phyloP scores from a whole-genome alignment of 1,140 invertebrate species.

The Thaumetopoea pityocampa region DNA sequence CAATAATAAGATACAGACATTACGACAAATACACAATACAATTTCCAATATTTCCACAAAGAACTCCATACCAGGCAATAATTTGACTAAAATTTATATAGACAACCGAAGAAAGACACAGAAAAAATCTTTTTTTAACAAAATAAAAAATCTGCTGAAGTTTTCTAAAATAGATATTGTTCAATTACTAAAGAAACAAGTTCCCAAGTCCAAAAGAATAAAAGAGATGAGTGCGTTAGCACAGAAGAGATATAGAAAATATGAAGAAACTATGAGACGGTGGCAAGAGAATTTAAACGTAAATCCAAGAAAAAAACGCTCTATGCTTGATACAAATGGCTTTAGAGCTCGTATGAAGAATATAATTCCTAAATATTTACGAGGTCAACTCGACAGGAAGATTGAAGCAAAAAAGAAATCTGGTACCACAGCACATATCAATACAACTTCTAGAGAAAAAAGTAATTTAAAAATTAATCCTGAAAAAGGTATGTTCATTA shows the following conservation, averaged over 20 bases:
- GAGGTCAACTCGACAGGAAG: constrained; percentile 32
- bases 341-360: constrained; percentile 36
- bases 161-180: constrained; percentile 38
- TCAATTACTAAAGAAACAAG: constrained; percentile 29
- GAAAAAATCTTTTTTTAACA: constrained; percentile 36
- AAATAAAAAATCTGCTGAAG: constrained; percentile 38
- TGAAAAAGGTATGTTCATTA: constrained; percentile 2
- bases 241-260: constrained; percentile 29
- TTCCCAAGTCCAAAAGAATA: constrained; percentile 30
- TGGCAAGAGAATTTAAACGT: constrained; percentile 43
- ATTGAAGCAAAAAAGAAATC: constrained; percentile 1
- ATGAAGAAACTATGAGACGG: constrained; percentile 35
- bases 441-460: not conserved
- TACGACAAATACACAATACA: constrained; percentile 10
- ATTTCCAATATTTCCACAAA: not conserved
- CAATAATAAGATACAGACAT: constrained; percentile 25
- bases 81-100: no score
- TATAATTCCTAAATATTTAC: constrained; percentile 42
- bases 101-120: constrained; percentile 16
- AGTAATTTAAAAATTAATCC: not conserved
- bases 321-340: constrained; percentile 15
- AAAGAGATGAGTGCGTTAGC: constrained; percentile 34
- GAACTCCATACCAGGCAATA: not conserved
- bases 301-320: constrained; percentile 31
- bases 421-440: not conserved